Percentiles rank a stretch among this genome's conserved stretches.
Evolutionary conservation across 1,140 invertebrate species (phyloP).

Genomic region (Drosophila auraria): DNA sequence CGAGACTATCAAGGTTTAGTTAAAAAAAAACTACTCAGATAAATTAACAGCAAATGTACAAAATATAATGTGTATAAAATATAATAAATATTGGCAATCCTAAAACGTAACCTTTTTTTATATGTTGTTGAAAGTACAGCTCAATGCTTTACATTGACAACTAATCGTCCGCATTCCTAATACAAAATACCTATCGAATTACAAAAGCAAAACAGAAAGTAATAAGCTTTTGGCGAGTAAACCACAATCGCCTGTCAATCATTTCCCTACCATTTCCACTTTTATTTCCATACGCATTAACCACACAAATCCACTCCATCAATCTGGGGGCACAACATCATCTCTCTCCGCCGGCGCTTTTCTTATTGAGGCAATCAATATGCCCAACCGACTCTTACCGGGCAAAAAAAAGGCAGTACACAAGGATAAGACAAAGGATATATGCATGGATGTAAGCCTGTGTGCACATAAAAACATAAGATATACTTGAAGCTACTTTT

Average conservation of each 20-base stretch:
- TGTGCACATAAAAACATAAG: slow-evolving; percentile 58
- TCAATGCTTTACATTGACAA: slow-evolving; percentile 12
- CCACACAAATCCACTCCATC: slow-evolving; percentile 57
- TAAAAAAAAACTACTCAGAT: too few relatives aligned
- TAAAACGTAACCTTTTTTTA: too few relatives aligned
- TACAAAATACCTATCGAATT: slow-evolving; percentile 31
- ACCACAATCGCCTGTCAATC: slow-evolving; percentile 58
- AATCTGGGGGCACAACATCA: slow-evolving; percentile 25
- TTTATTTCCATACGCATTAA: slow-evolving; percentile 40
- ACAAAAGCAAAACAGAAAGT: slow-evolving; percentile 19
- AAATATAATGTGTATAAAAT: too few relatives aligned
- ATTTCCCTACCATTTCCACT: slow-evolving; percentile 35
- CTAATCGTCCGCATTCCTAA: neutral
- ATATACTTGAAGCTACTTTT: slow-evolving; percentile 74
- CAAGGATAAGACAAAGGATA: slow-evolving; percentile 45
- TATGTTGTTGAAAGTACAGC: too few relatives aligned
- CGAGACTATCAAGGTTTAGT: too few relatives aligned
- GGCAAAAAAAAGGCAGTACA: slow-evolving; percentile 15
- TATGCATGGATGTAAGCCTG: slow-evolving; percentile 26
- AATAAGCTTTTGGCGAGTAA: slow-evolving; percentile 39
- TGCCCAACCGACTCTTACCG: slow-evolving; percentile 42
- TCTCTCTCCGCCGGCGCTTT: neutral
- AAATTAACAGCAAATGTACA: too few relatives aligned
- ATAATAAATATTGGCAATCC: neutral
- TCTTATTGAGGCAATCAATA: slow-evolving; percentile 58